phyloP scores from a whole-genome alignment of 2,888 invertebrate species.

The Tiliacea citrago region DNA sequence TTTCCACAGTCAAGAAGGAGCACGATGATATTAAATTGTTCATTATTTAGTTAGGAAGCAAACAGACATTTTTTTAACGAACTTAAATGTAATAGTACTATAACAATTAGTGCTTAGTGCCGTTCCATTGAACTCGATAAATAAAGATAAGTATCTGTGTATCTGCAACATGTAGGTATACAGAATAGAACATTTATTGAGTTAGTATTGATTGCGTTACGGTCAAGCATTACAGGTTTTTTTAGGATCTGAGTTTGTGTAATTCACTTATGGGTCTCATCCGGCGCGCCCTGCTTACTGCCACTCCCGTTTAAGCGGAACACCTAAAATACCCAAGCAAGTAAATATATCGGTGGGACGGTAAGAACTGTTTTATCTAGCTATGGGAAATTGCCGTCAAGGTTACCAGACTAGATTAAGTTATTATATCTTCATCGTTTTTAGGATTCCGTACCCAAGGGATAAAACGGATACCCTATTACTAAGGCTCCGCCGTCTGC shows the following conservation, averaged over 20 bases:
- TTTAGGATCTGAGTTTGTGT: conserved; percentile 18
- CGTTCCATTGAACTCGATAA: conserved; percentile 12
- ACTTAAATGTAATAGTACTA: conserved; percentile 30
- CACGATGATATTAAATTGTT: conserved; percentile 6
- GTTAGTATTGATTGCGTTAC: conserved; percentile 23
- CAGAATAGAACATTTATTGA: conserved; percentile 2
- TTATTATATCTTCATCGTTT: conserved; percentile 34
- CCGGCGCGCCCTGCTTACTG: conserved; percentile 23
- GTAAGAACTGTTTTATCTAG: conserved; percentile 24
- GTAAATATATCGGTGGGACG: background rate
- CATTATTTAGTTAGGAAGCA: conserved; percentile 19
- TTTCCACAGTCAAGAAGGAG: conserved; percentile 5
- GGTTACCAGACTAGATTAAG: background rate
- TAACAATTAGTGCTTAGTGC: conserved; percentile 21
- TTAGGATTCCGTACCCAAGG: too few relatives aligned
- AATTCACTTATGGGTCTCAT: conserved; percentile 27
- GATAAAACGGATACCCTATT: too few relatives aligned
- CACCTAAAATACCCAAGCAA: conserved; percentile 9
- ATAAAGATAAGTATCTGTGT: conserved; percentile 7
- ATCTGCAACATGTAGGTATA: background rate
- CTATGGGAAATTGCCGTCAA: conserved; percentile 16
- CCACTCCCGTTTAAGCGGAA: conserved; percentile 23
- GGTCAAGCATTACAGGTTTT: conserved; percentile 2
- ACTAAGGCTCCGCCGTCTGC: too few relatives aligned
- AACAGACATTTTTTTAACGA: conserved; percentile 28